Base-by-base conservation (phyloP, 2,113 vertebrate species). In the Eptesicus fuscus region DNA sequence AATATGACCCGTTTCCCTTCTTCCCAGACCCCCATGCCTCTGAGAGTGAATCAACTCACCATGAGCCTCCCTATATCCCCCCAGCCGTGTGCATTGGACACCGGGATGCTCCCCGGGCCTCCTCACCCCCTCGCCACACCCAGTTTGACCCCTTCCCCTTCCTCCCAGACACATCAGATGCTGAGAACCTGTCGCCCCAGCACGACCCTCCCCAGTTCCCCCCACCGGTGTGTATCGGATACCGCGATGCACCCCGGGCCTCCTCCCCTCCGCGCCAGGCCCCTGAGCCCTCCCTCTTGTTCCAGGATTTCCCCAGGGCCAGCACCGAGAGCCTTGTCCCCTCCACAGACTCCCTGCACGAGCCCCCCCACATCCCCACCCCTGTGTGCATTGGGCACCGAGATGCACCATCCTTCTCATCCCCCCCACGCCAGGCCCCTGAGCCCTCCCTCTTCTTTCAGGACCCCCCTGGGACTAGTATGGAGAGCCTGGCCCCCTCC, bases 401-500 rank as follows among this genome's bases (percentile, higher is more conserved):
- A 0, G 97, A 97, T 1, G 97, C 97, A 14, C 97, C 97, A 9
- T 91, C 83, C n/a, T 97, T 97, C 88, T 96, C 95, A 0, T 96
- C 97, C 25, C 63, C 96, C 69, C 44, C 98, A 76, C 80, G 96
- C 96, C 76, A 98, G 95, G 74, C 96, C 95, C 96, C 98, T 7
- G 91, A 96, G 96, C 44, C 96, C 93, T 97, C 95, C 74, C 42
- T 95, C 73, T 61, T 96, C 97, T 70, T 98, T 97, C 95, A 93
- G 87, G 96, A 96, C 9, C 95, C 53, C 12, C 94, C 96, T 0
- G 93, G 96, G 51, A 28, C 95, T n/a, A 97, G 97, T 12, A 97
- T 97, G 96, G 87, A 98, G 97, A 88, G 95, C 90, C 97, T 84
- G 97, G 98, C 95, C 95, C 98, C 53, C 91, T 97, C n/a, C 96